Conservation (phyloP, 2,888 invertebrate species). For the Schrankia costaestrigalis region DNA sequence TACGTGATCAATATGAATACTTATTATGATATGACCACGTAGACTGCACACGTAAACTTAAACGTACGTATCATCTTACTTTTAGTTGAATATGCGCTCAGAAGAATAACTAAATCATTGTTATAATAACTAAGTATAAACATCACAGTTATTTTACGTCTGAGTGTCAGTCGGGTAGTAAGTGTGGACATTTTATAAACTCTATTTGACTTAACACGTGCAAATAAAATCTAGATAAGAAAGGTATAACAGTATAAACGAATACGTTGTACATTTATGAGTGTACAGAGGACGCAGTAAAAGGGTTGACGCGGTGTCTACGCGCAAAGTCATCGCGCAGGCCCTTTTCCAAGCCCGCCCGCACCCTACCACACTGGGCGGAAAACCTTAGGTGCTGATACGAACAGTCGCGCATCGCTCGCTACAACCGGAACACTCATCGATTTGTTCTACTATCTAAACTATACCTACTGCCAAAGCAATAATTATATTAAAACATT, state of each 20-base stretch:
- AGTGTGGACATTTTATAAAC: too few relatives aligned
- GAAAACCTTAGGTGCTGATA: conserved; percentile 43
- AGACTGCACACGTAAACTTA: too few relatives aligned
- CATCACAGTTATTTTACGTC: too few relatives aligned
- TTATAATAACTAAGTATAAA: too few relatives aligned
- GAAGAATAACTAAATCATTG: too few relatives aligned
- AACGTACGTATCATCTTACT: too few relatives aligned
- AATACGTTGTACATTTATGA: conserved; percentile 11
- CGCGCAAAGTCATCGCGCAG: conserved; percentile 43
- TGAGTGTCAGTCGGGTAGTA: too few relatives aligned
- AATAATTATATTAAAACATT: conserved; percentile 30
- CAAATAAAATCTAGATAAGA: not conserved
- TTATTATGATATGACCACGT: too few relatives aligned
- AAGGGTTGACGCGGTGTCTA: conserved; percentile 16
- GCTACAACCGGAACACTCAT: conserved; percentile 49
- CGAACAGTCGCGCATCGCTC: conserved; percentile 57
- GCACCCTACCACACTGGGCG: conserved; percentile 45
- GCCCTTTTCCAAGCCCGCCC: conserved; percentile 47
- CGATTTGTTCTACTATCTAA: conserved; percentile 47
- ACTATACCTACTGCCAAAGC: conserved; percentile 31
- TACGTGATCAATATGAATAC: too few relatives aligned
- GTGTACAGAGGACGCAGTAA: conserved; percentile 10
- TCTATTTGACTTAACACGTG: too few relatives aligned
- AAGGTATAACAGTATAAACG: conserved; percentile 13
- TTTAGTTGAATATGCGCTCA: too few relatives aligned